Conservation (phyloP, 2,888 invertebrate genomes). For the Drosophila engyochracea region DNA sequence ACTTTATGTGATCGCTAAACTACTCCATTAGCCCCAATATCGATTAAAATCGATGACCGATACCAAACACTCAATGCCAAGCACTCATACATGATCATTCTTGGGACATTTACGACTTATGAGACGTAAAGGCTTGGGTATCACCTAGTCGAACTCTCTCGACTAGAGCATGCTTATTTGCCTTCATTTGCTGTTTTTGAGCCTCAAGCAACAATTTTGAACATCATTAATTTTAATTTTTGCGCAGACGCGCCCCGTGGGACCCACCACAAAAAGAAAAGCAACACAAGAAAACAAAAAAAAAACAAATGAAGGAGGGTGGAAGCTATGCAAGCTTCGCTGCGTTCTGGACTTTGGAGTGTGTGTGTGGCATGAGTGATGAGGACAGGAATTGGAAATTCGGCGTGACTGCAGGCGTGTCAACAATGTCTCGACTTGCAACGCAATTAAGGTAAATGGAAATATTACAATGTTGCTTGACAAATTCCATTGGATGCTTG, state of each 20-base stretch:
- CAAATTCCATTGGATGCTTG: constrained; percentile 50
- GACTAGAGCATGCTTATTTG: background rate
- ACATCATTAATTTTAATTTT: constrained; percentile 81
- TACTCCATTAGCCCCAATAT: background rate
- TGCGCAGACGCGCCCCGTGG: constrained; percentile 69
- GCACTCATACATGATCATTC: rapidly evolving
- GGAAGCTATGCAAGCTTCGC: constrained; percentile 43
- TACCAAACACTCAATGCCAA: background rate
- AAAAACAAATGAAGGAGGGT: background rate
- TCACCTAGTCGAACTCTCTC: background rate
- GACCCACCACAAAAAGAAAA: constrained; percentile 11
- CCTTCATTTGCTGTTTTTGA: constrained; percentile 33
- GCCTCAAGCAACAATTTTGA: constrained; percentile 59
- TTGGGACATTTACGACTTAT: no score
- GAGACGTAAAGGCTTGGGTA: background rate
- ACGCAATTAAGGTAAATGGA: constrained; percentile 54
- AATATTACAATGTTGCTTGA: constrained; percentile 40
- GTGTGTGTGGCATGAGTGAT: constrained; percentile 35
- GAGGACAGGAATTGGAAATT: constrained; percentile 28
- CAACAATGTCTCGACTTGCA: constrained; percentile 37
- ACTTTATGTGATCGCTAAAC: background rate
- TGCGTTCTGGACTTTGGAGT: constrained; percentile 60
- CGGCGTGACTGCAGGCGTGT: constrained; percentile 31
- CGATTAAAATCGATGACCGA: background rate
- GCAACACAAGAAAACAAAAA: background rate